phyloP scores from a whole-genome alignment of 2,888 invertebrate species.

The Cataglyphis rosenhaueri region DNA sequence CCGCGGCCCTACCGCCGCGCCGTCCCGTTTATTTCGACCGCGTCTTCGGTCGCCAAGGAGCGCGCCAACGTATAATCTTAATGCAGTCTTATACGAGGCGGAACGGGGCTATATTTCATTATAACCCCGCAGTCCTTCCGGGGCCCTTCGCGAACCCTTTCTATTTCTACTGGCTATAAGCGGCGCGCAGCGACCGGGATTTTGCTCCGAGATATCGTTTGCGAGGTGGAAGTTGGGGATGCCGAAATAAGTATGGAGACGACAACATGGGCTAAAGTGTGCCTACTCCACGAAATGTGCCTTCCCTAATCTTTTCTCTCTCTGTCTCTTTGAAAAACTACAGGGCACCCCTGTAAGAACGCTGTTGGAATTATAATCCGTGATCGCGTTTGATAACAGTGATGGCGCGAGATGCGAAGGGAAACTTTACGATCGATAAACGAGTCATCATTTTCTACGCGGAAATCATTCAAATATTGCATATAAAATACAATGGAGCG shows the following conservation, averaged over 20 bases:
- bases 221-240: slow-evolving; percentile 48
- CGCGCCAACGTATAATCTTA: slow-evolving; percentile 84
- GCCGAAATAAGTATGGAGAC: slow-evolving; percentile 72
- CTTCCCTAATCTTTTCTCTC: slow-evolving; percentile 77
- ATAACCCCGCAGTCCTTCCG: slow-evolving; percentile 85
- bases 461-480: slow-evolving; percentile 3
- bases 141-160: slow-evolving; percentile 82
- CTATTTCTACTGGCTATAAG: slow-evolving; percentile 80
- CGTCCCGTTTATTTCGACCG: slow-evolving; percentile 76
- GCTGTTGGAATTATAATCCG: slow-evolving; percentile 61
- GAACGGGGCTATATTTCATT: slow-evolving; percentile 85
- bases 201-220: slow-evolving; percentile 78
- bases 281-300: slow-evolving; percentile 70
- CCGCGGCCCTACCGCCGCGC: slow-evolving; percentile 65
- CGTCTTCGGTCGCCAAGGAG: slow-evolving; percentile 78
- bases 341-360: slow-evolving; percentile 39
- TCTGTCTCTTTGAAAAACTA: slow-evolving; percentile 70
- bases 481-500: slow-evolving; percentile 2
- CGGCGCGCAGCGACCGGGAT: slow-evolving; percentile 68
- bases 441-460: neutral
- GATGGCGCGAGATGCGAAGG: slow-evolving; percentile 16
- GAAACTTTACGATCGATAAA: slow-evolving; percentile 48
- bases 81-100: slow-evolving; percentile 85
- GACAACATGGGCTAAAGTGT: slow-evolving; percentile 79
- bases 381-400: slow-evolving; percentile 63